Evolutionary conservation across 2,113 vertebrate genomes (phyloP), one percentile per base, ranked within the genome.

Genomic region (Campylorhamphus procurvoides): DNA sequence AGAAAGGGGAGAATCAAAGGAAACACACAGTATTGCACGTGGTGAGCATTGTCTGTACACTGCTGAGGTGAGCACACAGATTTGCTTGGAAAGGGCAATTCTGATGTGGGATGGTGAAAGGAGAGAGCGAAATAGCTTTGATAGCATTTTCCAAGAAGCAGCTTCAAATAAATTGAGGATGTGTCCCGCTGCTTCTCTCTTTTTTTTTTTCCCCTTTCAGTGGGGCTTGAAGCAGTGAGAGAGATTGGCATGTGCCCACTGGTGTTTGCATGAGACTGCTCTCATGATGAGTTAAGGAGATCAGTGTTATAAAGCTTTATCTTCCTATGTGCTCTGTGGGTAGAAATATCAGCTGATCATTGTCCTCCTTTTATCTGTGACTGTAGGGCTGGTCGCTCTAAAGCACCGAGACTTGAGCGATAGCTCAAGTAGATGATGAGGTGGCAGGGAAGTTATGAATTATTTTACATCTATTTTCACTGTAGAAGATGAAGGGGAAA

Each of bases 391-490:
- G n/a, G 67, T 74, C 0, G 0, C 55, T 91, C 44, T 83, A 63
- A 87, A 86, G 63, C 27, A 90, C 35, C 90, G 52, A 37, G 40
- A 37, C 77, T 67, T 72, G 55, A 84, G 29, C 59, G 79, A 83
- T 92, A 86, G 72, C 49, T 74, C 1, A 83, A 94, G 75, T 59
- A 90, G 71, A 77, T 67, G 81, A 93, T 76, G 67, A 93, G 46
- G 87, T 94, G n/a, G 80, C 47, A 88, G 83, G 40, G 64, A 88
- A 88, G 68, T 80, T 91, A 86, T 67, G 87, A 92, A 95, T 96
- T 95, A 95, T 94, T 96, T 94, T 96, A 91, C 85, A 94, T 95
- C 59, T 95, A 75, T 94, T 96, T 94, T 94, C 56, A 56, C 52
- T 83, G 46, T 53, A 84, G 47, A 81, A 88, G 83, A 92, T 84